A percentile compares a stretch with the other conserved stretches of the same genome.
Conservation (phyloP, 2,888 invertebrate genomes). For the Callimorpha dominula region DNA sequence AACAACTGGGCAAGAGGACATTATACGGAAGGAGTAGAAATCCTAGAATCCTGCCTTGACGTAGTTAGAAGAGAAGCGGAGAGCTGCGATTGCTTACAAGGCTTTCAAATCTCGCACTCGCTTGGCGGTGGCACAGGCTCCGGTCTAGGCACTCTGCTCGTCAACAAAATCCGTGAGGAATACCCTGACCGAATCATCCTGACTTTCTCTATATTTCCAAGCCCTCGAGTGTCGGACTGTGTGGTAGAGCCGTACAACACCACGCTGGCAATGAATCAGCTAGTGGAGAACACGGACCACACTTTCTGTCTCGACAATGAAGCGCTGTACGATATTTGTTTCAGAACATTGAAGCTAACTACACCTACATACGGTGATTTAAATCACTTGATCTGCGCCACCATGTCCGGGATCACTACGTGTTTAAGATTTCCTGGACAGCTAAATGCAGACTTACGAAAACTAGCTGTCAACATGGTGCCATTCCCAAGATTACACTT, state of each 20-base stretch:
- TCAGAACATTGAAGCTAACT: slow-evolving; percentile 90
- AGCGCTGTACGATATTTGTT: slow-evolving; percentile 92
- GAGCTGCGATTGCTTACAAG: slow-evolving; percentile 89
- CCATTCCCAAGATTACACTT: slow-evolving; percentile 92
- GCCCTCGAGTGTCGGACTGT: slow-evolving; percentile 92
- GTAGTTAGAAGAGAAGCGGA: slow-evolving; percentile 88
- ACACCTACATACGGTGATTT: slow-evolving; percentile 93
- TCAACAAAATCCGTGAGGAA: slow-evolving; percentile 90
- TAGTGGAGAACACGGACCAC: slow-evolving; percentile 90
- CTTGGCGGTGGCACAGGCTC: slow-evolving; percentile 92
- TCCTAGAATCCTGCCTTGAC: slow-evolving; percentile 87
- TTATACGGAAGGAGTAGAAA: slow-evolving; percentile 89
- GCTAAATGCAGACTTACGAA: slow-evolving; percentile 90
- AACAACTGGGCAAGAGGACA: slow-evolving; percentile 89
- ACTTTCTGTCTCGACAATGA: slow-evolving; percentile 92
- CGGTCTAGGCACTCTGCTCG: slow-evolving; percentile 90
- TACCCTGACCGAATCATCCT: slow-evolving; percentile 92
- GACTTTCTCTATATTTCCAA: slow-evolving; percentile 90
- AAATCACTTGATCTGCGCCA: slow-evolving; percentile 84
- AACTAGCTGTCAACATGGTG: slow-evolving; percentile 80
- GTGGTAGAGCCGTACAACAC: slow-evolving; percentile 90
- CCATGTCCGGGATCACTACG: slow-evolving; percentile 82
- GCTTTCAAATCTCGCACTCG: slow-evolving; percentile 89
- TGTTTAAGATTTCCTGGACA: slow-evolving; percentile 79
- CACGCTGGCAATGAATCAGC: slow-evolving; percentile 88